Percentiles rank a stretch among this genome's conserved stretches.
Evolutionary conservation across 2,797 vertebrate species (phyloP).

Genomic region (Myotis vivesi): DNA sequence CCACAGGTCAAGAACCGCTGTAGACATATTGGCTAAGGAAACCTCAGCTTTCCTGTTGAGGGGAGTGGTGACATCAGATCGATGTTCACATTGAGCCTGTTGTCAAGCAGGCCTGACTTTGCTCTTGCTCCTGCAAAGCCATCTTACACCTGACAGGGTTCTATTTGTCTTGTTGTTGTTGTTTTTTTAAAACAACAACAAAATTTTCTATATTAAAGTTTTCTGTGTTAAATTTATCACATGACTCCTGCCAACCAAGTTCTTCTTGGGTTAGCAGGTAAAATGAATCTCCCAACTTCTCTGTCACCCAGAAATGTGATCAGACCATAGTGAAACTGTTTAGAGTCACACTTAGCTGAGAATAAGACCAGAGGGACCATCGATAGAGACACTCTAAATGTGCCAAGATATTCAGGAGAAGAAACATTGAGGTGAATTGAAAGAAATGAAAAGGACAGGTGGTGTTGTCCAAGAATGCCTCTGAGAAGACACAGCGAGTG

Average conservation of each 20-base stretch:
- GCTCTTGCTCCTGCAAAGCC: background rate
- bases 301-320: background rate
- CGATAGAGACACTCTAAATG: rapidly evolving
- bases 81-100: rapidly evolving
- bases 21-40: background rate
- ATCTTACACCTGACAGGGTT: background rate
- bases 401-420: background rate
- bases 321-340: background rate
- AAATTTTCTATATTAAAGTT: background rate
- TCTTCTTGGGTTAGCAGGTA: background rate
- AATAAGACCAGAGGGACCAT: background rate
- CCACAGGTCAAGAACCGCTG: no score
- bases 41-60: background rate
- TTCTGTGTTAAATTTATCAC: background rate
- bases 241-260: background rate
- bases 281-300: background rate
- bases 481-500: background rate
- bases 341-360: background rate
- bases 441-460: background rate
- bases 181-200: no score
- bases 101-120: background rate
- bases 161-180: background rate
- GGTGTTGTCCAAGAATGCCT: background rate
- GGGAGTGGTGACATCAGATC: background rate
- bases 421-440: background rate